Conservation (phyloP, 2,888 invertebrate genomes). For the Melanchra persicariae region DNA sequence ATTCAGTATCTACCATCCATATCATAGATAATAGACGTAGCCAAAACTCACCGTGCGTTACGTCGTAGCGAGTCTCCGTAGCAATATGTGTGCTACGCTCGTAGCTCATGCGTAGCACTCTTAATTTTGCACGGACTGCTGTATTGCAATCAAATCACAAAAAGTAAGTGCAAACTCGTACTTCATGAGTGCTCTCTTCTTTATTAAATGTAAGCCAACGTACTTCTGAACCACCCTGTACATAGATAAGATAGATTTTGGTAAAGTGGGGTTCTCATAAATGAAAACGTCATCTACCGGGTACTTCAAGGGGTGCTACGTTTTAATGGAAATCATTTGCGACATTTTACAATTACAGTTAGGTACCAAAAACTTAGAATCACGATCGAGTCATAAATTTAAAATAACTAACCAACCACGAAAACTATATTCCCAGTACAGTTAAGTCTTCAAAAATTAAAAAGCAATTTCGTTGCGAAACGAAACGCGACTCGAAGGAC, state of each 20-base stretch:
- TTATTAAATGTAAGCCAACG: too few species aligned
- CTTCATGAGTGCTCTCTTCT: neutral
- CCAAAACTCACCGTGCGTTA: too few species aligned
- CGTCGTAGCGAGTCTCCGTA: conserved; percentile 37
- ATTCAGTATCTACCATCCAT: too few species aligned
- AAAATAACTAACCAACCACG: neutral
- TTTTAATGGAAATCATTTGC: neutral
- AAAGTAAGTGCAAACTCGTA: neutral
- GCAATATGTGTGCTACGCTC: conserved; percentile 20
- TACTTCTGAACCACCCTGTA: too few species aligned
- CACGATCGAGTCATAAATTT: neutral
- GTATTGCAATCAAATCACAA: conserved; percentile 5
- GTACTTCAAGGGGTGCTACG: neutral
- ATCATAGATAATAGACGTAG: too few species aligned
- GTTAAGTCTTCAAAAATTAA: conserved; percentile 70
- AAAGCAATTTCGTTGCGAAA: conserved; percentile 63
- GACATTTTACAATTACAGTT: neutral
- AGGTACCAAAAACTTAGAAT: neutral
- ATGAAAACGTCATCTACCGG: neutral
- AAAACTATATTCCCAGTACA: conserved; percentile 32
- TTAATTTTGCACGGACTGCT: neutral
- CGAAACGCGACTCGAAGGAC: conserved; percentile 60
- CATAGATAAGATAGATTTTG: too few species aligned
- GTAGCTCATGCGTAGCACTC: conserved; percentile 33
- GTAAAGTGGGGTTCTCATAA: too few species aligned